phyloP scores from a whole-genome alignment of 1,140 invertebrate species.

The Vanessa tameamea region DNA sequence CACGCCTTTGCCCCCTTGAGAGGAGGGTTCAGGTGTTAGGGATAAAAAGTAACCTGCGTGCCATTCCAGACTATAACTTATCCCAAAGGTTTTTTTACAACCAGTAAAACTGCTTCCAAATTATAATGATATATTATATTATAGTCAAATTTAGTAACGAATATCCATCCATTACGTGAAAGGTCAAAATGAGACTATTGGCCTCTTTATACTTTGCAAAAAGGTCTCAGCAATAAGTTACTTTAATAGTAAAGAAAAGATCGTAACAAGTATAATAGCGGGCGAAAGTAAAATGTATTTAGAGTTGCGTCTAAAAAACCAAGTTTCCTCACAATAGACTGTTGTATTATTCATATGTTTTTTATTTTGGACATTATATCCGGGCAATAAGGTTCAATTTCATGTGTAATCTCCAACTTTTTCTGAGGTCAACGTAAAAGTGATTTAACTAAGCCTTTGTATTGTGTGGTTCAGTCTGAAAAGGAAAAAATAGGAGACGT shows the following conservation, averaged over 20 bases:
- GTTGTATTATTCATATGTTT: constrained; percentile 12
- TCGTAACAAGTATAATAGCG: constrained; percentile 10
- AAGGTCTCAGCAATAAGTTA: constrained; percentile 6
- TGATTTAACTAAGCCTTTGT: constrained; percentile 29
- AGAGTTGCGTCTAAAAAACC: constrained; percentile 14
- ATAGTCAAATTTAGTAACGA: neutral
- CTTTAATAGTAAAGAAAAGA: constrained; percentile 22
- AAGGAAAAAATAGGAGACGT: constrained; percentile 8
- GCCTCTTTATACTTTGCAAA: constrained; percentile 2
- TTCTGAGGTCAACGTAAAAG: constrained; percentile 21
- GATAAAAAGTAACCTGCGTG: too few relatives aligned
- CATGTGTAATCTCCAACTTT: neutral
- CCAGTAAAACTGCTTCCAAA: too few relatives aligned
- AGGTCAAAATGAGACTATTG: constrained; percentile 2
- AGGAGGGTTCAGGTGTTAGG: too few relatives aligned
- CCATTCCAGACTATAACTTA: too few relatives aligned
- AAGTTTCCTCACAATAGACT: constrained; percentile 12
- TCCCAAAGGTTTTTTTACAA: too few relatives aligned
- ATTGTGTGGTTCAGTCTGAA: constrained; percentile 15
- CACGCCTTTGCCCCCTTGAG: too few relatives aligned
- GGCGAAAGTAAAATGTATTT: constrained; percentile 23
- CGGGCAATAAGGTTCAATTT: constrained; percentile 20
- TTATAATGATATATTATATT: too few relatives aligned
- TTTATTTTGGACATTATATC: constrained; percentile 15
- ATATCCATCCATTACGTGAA: neutral